A percentile compares a stretch with the other conserved stretches of the same genome.
Conservation (phyloP, 2,113 vertebrate genomes). For the Nycticorax nycticorax region DNA sequence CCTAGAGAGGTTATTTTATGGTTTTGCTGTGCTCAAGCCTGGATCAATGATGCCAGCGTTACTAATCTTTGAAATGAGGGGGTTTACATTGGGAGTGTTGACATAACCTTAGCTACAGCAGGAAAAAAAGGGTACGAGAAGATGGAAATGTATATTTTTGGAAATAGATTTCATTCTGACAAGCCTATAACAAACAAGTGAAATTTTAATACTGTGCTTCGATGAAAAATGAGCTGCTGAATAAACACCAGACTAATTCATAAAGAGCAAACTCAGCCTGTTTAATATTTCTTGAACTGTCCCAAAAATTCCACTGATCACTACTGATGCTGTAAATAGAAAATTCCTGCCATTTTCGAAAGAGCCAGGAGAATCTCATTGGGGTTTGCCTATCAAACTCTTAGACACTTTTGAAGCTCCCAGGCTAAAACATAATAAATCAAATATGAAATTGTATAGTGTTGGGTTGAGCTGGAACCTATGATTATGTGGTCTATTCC, state of each 20-base stretch:
- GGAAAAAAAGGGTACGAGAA: not conserved
- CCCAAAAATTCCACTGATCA: slow-evolving; percentile 35
- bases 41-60: not conserved
- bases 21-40: not conserved
- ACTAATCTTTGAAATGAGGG: slow-evolving; percentile 31
- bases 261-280: slow-evolving; percentile 47
- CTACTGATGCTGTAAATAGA: slow-evolving; percentile 41
- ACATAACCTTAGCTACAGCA: slow-evolving; percentile 39
- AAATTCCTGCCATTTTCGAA: slow-evolving; percentile 57
- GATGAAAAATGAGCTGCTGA: slow-evolving; percentile 60
- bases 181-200: slow-evolving; percentile 54
- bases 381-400: slow-evolving; percentile 52
- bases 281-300: slow-evolving; percentile 32
- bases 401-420: slow-evolving; percentile 44
- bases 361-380: slow-evolving; percentile 45
- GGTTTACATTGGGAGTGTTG: slow-evolving; percentile 32
- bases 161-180: slow-evolving; percentile 55
- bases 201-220: slow-evolving; percentile 23
- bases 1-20: slow-evolving; percentile 5
- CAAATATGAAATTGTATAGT: slow-evolving; percentile 28
- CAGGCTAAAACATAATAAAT: slow-evolving; percentile 52
- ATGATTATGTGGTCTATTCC: not conserved
- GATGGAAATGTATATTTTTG: slow-evolving; percentile 61
- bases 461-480: not conserved
- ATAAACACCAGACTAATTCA: slow-evolving; percentile 61